These are phyloP conservation scores for Tapirus terrestris DNA, from an alignment of 2,113 vertebrate genomes.

Conservation along the genomic window DNA sequence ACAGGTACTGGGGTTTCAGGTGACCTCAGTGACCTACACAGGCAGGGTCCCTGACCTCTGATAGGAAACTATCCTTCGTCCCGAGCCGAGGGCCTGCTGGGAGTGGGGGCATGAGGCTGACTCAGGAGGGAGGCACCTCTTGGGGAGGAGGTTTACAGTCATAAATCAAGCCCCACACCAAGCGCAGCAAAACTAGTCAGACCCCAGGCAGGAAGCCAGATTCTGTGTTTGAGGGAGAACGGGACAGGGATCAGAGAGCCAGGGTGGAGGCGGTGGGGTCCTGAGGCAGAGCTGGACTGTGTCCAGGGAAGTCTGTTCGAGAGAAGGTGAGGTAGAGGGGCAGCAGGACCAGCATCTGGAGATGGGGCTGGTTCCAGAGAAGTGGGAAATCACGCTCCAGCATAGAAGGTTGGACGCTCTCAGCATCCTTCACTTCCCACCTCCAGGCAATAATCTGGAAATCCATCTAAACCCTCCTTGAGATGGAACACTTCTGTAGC, in stretches of 20 bases:
- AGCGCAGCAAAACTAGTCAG: not conserved
- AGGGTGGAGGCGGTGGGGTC: accelerated
- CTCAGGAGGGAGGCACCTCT: not conserved
- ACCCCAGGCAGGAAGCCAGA: not conserved
- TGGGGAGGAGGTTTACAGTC: not conserved
- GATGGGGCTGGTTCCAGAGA: not conserved
- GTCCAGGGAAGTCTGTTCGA: not conserved
- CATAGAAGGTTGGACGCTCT: not conserved
- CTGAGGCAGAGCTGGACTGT: accelerated
- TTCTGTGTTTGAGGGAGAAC: not conserved
- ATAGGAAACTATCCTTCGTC: not conserved
- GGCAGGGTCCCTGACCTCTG: not conserved
- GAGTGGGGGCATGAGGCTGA: not conserved
- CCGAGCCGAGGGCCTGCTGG: not conserved
- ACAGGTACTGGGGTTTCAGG: not conserved
- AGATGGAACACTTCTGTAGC: not conserved
- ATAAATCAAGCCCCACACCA: not conserved
- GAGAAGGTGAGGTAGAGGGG: not conserved
- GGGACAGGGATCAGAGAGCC: not conserved
- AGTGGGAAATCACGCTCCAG: not conserved
- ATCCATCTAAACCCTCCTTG: not conserved
- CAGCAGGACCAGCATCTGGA: not conserved
- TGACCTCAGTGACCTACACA: too few species aligned
- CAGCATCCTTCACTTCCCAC: not conserved
- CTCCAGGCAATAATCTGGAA: not conserved